Evolutionary conservation across 2,888 invertebrate species (phyloP).

Genomic region (Chrysolina haemoptera): DNA sequence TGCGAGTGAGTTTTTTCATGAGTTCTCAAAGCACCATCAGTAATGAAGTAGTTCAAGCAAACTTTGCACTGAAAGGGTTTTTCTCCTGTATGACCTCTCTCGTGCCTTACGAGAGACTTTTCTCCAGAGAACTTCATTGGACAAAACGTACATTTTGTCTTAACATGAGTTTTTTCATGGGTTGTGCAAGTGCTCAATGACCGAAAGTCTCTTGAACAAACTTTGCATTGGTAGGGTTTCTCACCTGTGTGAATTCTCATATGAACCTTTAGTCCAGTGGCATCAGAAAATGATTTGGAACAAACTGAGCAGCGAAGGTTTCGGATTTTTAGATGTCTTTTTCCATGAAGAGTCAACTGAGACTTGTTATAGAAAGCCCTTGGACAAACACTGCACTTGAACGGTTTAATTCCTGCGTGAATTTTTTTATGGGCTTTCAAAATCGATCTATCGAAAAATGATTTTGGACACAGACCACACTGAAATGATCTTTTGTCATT

Average conservation of each 20-base stretch:
- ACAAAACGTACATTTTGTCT: not conserved
- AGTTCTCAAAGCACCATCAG: not conserved
- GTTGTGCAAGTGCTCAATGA: not conserved
- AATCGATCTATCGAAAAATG: not conserved
- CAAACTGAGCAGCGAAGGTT: not conserved
- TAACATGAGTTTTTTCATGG: not conserved
- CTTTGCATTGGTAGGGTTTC: not conserved
- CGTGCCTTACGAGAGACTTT: not conserved
- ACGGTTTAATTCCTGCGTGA: not conserved
- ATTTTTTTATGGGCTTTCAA: not conserved
- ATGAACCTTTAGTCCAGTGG: not conserved
- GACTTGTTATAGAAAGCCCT: not conserved
- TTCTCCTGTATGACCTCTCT: not conserved
- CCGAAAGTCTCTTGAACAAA: not conserved
- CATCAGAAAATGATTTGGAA: not conserved
- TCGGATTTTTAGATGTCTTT: not conserved
- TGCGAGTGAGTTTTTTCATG: not conserved
- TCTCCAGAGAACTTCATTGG: not conserved
- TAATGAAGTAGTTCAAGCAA: not conserved
- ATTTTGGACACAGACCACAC: not conserved
- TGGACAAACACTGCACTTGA: not conserved
- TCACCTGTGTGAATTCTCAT: not conserved
- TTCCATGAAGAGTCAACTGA: not conserved
- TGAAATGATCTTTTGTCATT: too few relatives aligned
- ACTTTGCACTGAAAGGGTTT: not conserved